Evolutionary conservation across 1,140 invertebrate species (phyloP).

Genomic region (Orchesella cincta): DNA sequence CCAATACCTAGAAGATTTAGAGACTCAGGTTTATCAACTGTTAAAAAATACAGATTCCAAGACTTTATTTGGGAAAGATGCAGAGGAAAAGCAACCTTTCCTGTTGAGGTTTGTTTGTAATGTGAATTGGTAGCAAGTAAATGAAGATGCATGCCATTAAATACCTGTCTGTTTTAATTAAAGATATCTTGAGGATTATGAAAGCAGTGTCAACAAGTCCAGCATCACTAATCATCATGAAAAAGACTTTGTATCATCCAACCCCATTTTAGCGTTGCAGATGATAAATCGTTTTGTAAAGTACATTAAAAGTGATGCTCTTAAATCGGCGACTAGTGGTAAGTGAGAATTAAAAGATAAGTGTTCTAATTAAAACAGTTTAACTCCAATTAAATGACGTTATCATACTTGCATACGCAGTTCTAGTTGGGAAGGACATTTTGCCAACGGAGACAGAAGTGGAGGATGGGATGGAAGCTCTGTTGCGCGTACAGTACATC

Average conservation of each 20-base stretch:
- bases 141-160: too few species aligned
- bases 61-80: too few species aligned
- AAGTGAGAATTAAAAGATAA: too few species aligned
- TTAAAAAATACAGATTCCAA: too few species aligned
- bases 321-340: too few species aligned
- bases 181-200: not conserved
- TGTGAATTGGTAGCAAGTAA: too few species aligned
- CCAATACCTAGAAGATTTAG: not conserved
- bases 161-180: not conserved
- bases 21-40: not conserved
- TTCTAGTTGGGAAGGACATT: not conserved
- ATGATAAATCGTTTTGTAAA: conserved; percentile 10
- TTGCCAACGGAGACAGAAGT: not conserved
- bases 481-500: conserved; percentile 39
- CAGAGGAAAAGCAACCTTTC: too few species aligned
- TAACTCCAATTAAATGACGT: not conserved
- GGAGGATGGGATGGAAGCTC: conserved; percentile 33
- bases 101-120: too few species aligned
- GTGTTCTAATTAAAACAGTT: not conserved
- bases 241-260: not conserved
- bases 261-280: conserved; percentile 2
- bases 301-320: conserved; percentile 3
- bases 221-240: not conserved
- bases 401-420: not conserved
- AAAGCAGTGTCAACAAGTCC: not conserved